Evolutionary conservation across 2,888 invertebrate genomes (phyloP).

Genomic region (Anaspis maculata): DNA sequence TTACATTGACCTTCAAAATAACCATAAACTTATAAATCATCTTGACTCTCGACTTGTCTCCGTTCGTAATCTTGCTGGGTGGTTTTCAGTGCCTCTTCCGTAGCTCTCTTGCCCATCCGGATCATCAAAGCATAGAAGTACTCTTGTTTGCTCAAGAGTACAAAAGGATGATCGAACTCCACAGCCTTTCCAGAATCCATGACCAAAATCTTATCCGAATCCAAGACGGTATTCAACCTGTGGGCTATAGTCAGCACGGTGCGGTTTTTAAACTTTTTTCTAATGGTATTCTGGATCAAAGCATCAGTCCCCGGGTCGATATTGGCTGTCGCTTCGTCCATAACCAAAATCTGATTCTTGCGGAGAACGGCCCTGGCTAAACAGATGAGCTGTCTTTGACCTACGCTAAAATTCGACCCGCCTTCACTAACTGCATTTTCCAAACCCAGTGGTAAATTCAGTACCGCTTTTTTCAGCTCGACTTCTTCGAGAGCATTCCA

Average conservation of each 20-base stretch:
- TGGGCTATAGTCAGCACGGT: conserved; percentile 78
- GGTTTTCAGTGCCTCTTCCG: conserved; percentile 51
- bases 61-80: conserved; percentile 53
- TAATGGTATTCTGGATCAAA: conserved; percentile 67
- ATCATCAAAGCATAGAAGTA: conserved; percentile 53
- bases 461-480: conserved; percentile 53
- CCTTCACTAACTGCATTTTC: conserved; percentile 49
- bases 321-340: conserved; percentile 70
- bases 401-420: conserved; percentile 36
- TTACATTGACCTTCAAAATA: conserved; percentile 55
- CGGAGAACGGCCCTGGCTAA: conserved; percentile 53
- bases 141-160: conserved; percentile 52
- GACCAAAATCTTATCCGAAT: conserved; percentile 71
- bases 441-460: conserved; percentile 43
- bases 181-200: conserved; percentile 66
- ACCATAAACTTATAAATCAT: conserved; percentile 60
- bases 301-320: conserved; percentile 69
- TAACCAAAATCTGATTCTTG: conserved; percentile 26
- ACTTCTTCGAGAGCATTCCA: conserved; percentile 83
- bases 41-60: conserved; percentile 43
- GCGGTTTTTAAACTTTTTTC: conserved; percentile 62
- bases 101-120: conserved; percentile 59
- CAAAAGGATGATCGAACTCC: conserved; percentile 67
- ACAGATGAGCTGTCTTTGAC: conserved; percentile 58
- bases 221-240: conserved; percentile 74